Evolutionary conservation across 1,140 invertebrate genomes (phyloP).

Genomic region (Drosophila auraria): DNA sequence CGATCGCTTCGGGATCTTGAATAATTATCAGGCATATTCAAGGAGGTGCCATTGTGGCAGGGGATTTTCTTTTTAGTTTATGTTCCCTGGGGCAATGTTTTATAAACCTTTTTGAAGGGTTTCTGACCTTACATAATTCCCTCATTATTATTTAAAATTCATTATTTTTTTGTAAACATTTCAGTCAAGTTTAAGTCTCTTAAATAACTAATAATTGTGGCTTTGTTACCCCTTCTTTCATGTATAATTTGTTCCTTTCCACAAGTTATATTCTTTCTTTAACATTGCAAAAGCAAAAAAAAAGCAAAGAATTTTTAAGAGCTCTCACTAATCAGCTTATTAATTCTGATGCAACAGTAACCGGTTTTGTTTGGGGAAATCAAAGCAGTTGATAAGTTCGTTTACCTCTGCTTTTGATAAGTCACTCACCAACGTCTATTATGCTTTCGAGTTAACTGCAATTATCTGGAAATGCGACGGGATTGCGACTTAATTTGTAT

Average conservation of each 20-base stretch:
- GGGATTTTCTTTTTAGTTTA: conserved; percentile 1
- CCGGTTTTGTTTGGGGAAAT: conserved; percentile 17
- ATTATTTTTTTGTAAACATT: background rate
- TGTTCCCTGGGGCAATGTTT: conserved; percentile 21
- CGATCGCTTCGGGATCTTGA: conserved; percentile 6
- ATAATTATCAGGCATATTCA: conserved; percentile 9
- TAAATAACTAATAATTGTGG: too few relatives aligned
- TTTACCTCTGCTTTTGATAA: conserved; percentile 24
- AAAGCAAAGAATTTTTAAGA: conserved; percentile 14
- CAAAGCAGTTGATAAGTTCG: conserved; percentile 30
- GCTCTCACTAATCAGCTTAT: conserved; percentile 13
- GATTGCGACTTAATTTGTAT: conserved; percentile 34
- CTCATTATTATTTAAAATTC: background rate
- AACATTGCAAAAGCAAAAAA: background rate
- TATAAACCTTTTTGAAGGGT: background rate
- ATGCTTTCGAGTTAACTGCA: conserved; percentile 37
- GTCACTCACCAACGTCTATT: conserved; percentile 38
- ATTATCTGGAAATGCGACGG: conserved; percentile 40
- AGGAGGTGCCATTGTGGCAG: conserved; percentile 4
- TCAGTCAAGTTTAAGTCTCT: too few relatives aligned
- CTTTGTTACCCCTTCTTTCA: background rate
- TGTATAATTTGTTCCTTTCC: background rate
- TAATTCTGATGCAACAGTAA: conserved; percentile 23
- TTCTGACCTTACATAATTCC: conserved; percentile 8
- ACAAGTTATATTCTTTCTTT: background rate